Base-by-base conservation (phyloP, 2,888 invertebrate species). In the Meta bourneti region DNA sequence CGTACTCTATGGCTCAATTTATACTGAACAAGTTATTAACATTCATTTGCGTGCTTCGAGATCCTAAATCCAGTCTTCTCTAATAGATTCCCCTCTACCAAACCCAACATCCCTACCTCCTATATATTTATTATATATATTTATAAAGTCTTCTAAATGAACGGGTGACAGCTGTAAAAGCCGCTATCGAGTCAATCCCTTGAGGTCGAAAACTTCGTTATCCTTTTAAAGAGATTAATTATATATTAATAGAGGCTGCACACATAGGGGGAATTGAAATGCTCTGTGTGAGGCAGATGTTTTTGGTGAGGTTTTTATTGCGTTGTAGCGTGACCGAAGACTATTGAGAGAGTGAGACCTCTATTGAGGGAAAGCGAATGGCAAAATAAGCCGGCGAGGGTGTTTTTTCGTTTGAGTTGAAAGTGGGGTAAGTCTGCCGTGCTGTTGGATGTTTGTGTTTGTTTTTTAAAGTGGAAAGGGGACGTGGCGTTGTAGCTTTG, bases 211-310 rank as follows among this genome's bases (percentile, higher is more conserved):
- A 75, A 51, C 77, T 77, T 51, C 9, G 77, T 77, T 77, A 77
- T 19, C 49, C 51, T 19, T 70, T 70, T 77, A 19, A 61, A 81
- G 34, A 74, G 74, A 80, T 80, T 88, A 88, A 88, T 88, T 88
- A 88, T 70, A 88, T 88, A 88, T 88, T 88, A 88, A 88, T 79
- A 74, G 72, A 88, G 81, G 75, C 19, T 48, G 80, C 88, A 88
- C 34, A 34, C 34, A 81, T n/a, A 48, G 71, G 48, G 19, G n/a
- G 77, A 81, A 81, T 71, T 81, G 70, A 81, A 71, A 48, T 70
- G 61, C 48, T n/a, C 51, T 34, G 34, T 34, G 34, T 34, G 34
- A 34, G 74, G 74, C 80, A 81, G 74, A 54, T 80, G 80, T 80
- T 88, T 74, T 71, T 51, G 34, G 19, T 77, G 72, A 51, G 85